phyloP scores from a whole-genome alignment of 2,113 vertebrate genomes.

The Hemibagrus wyckioides region DNA sequence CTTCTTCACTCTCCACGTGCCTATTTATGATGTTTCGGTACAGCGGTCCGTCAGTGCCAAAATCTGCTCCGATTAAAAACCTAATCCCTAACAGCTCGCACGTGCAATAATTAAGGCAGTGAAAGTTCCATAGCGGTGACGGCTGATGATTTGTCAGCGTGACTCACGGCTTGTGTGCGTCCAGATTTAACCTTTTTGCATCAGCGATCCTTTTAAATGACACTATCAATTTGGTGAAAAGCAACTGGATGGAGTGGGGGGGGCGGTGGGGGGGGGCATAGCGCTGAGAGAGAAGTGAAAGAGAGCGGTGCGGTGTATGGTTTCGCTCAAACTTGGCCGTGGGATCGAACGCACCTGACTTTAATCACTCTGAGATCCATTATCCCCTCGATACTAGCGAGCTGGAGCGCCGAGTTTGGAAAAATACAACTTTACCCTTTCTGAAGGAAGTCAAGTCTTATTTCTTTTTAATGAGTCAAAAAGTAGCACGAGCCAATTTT shows the following conservation, averaged over 20 bases:
- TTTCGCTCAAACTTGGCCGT: constrained; percentile 45
- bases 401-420: constrained; percentile 49
- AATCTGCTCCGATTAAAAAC: neutral
- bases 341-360: constrained; percentile 49
- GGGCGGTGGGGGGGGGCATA: neutral
- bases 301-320: constrained; percentile 39
- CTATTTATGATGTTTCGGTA: neutral
- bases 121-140: neutral
- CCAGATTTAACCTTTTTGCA: constrained; percentile 34
- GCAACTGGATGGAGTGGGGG: neutral
- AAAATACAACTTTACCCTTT: constrained; percentile 52
- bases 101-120: neutral
- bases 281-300: neutral
- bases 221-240: constrained; percentile 27
- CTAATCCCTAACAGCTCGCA: neutral
- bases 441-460: constrained; percentile 54
- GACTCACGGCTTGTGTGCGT: neutral
- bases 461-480: constrained; percentile 56
- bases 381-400: constrained; percentile 34
- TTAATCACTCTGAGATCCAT: constrained; percentile 49
- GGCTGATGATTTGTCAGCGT: neutral
- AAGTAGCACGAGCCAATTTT: constrained; percentile 18
- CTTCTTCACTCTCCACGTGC: neutral
- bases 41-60: neutral
- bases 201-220: constrained; percentile 13